phyloP scores from a whole-genome alignment of 2,113 vertebrate species.

The Verasper variegatus region DNA sequence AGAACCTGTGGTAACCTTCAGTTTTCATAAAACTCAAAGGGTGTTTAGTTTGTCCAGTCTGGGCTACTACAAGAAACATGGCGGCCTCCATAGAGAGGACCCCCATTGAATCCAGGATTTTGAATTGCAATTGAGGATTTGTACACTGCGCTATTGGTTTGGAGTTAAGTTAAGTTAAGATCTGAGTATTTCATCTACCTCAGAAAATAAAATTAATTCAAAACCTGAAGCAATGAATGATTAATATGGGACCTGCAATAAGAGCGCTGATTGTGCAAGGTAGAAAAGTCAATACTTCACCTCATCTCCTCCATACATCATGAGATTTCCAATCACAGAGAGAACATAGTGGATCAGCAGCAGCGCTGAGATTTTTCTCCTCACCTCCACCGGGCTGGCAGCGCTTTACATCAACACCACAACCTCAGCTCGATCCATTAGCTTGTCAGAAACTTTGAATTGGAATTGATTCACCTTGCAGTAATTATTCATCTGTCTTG shows the following conservation, averaged over 20 bases:
- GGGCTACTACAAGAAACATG: no score
- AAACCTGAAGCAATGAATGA: conserved; percentile 43
- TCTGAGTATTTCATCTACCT: neutral
- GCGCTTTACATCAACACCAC: conserved; percentile 24
- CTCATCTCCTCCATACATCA: conserved; percentile 62
- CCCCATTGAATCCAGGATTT: no score
- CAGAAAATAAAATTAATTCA: conserved; percentile 24
- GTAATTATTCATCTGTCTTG: conserved; percentile 56
- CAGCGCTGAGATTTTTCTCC: conserved; percentile 8
- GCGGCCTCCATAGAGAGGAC: no score
- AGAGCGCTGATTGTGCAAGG: conserved; percentile 41
- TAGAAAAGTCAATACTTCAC: conserved; percentile 57
- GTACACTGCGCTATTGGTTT: neutral
- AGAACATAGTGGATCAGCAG: conserved; percentile 19
- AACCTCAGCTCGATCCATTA: conserved; percentile 55
- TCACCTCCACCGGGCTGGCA: conserved; percentile 26
- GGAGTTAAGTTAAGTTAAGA: neutral
- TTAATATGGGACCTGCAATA: conserved; percentile 46
- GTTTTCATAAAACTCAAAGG: no score
- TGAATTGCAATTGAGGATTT: neutral
- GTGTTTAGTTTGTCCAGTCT: no score
- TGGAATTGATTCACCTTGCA: conserved; percentile 51
- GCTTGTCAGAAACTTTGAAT: conserved; percentile 63
- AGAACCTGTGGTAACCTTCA: no score
- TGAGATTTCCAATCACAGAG: conserved; percentile 48